Evolutionary conservation across 2,797 vertebrate species (phyloP).

Genomic region (Tinamus major): DNA sequence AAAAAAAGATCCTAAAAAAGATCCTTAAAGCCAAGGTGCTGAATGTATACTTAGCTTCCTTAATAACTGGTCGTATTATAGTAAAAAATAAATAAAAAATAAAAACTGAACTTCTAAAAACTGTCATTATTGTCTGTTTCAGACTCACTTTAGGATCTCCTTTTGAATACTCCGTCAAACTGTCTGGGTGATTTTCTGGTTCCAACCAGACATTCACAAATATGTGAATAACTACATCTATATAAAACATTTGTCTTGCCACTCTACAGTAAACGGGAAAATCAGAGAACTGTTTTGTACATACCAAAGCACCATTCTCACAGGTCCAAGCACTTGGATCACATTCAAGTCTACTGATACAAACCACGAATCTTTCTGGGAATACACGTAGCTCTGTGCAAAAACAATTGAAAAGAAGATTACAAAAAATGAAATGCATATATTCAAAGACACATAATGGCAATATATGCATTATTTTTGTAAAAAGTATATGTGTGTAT

Average conservation of each 20-base stretch:
- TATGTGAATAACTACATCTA: not conserved
- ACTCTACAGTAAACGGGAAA: not conserved
- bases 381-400: constrained; percentile 88
- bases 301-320: constrained; percentile 67
- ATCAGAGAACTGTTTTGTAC: constrained; percentile 50
- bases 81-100: too few species aligned
- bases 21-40: not conserved
- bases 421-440: constrained; percentile 12
- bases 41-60: not conserved
- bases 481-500: not conserved
- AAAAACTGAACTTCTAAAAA: not conserved
- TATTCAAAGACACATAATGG: not conserved
- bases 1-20: not conserved
- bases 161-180: not conserved
- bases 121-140: not conserved
- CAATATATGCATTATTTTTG: not conserved
- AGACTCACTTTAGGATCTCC: not conserved
- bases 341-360: constrained; percentile 85
- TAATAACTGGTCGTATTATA: not conserved
- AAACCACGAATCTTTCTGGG: constrained; percentile 91
- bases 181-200: not conserved
- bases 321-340: constrained; percentile 77
- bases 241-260: not conserved
- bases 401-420: constrained; percentile 33
- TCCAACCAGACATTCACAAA: constrained; percentile 9